Evolutionary conservation across 2,888 invertebrate genomes (phyloP), one percentile per base, ranked within the genome.

Genomic region (Parnassius glacialis): DNA sequence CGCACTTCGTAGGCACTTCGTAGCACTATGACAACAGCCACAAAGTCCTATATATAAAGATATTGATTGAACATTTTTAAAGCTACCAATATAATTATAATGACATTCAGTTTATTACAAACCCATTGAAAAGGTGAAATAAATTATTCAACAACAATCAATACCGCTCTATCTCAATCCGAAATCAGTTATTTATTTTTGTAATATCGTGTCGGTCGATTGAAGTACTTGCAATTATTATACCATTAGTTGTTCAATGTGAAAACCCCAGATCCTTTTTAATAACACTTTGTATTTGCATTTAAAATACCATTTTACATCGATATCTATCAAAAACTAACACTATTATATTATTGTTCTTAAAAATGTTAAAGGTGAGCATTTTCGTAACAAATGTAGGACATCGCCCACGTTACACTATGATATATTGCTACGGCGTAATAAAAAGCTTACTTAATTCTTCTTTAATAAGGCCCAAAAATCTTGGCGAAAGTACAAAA

Each of bases 281-380:
- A 47, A 53, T 53, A 64, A 25, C 42, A 59, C 61, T 61, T 65
- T 65, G 59, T 59, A 58, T 52, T 65, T 54, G 59, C 45, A 45
- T 45, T 45, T 45, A 3, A n/a, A 34, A 5, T 64, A 59, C 20
- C 3, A n/a, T 34, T 52, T 52, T 34, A 5, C 7, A 34, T 34
- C 34, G 34, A 34, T 34, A 34, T 34, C 34, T 34, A 34, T 34
- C 5, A 34, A 34, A 25, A 20, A 20, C 20, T 0, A 20, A 34
- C 7, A 34, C 34, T 5, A 34, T 7, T 7, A 34, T 34, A 34
- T 1, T 34, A 34, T 34, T 34, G 34, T 34, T 34, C 7, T 34
- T 34, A 3, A 25, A 25, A 25, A 25, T 25, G 25, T 25, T 25
- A 34, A 34, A 34, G 1, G 5, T 34, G 34, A 34, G 34, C 5